Evolutionary conservation across 2,113 vertebrate species (phyloP).

Genomic region (Daubentonia madagascariensis): DNA sequence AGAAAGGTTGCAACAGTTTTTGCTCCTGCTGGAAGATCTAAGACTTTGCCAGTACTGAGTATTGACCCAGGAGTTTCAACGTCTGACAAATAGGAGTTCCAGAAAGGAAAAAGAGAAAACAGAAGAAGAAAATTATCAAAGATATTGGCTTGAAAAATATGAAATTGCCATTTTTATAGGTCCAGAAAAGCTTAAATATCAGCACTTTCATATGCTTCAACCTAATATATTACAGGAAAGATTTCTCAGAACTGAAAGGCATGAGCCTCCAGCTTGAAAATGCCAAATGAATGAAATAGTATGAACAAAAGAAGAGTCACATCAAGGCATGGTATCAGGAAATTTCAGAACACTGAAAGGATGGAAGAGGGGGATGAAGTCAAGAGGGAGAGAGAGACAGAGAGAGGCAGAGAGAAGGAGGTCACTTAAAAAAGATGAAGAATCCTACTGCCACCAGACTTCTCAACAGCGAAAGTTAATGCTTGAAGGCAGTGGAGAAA

Average conservation of each 20-base stretch:
- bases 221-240: background rate
- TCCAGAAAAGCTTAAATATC: background rate
- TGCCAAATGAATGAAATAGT: background rate
- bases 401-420: background rate
- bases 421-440: background rate
- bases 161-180: background rate
- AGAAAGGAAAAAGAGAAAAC: background rate
- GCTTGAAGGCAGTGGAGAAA: background rate
- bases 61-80: background rate
- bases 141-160: background rate
- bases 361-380: background rate
- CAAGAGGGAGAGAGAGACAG: background rate
- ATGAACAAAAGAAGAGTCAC: background rate
- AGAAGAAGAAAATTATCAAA: background rate
- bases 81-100: background rate
- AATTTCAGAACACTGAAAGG: background rate
- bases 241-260: background rate
- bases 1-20: background rate
- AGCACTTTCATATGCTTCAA: background rate
- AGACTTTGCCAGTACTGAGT: background rate
- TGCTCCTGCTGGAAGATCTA: background rate
- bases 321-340: background rate
- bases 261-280: background rate
- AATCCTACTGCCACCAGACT: background rate
- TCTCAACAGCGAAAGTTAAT: background rate